phyloP scores from a whole-genome alignment of 2,797 vertebrate species.

The Delichon dasypus region DNA sequence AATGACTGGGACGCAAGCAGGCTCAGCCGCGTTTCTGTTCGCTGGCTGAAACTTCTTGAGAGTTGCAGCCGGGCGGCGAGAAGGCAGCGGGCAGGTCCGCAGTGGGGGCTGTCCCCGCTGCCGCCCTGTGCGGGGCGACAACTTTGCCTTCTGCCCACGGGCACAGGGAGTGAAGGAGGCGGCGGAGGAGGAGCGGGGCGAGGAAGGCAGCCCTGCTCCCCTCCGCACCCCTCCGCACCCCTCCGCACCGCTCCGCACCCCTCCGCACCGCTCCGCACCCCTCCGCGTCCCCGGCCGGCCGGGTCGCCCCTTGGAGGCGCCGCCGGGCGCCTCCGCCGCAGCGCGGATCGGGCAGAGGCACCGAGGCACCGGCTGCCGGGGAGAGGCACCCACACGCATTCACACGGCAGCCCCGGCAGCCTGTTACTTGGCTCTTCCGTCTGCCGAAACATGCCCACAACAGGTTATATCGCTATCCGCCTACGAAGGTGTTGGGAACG shows the following conservation, averaged over 20 bases:
- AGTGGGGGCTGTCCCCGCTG: not conserved
- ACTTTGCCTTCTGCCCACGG: not conserved
- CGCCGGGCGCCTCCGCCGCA: not conserved
- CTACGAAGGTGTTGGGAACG: not conserved
- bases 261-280: not conserved
- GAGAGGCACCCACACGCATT: not conserved
- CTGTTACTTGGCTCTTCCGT: not conserved
- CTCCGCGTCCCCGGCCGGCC: not conserved
- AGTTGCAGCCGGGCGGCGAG: constrained; percentile 18
- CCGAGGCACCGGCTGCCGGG: not conserved
- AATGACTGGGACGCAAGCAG: not conserved
- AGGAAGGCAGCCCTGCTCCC: not conserved
- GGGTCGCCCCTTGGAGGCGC: not conserved
- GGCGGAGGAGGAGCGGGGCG: not conserved
- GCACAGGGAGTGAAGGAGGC: not conserved
- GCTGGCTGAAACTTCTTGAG: constrained; percentile 50
- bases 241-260: not conserved
- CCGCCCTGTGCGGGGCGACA: not conserved
- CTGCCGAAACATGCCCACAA: constrained; percentile 17
- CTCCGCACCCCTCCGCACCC: not conserved
- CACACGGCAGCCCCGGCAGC: not conserved
- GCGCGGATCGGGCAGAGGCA: not conserved
- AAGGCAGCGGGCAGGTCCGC: not conserved
- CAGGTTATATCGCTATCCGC: constrained; percentile 46
- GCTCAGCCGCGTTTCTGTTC: not conserved